Evolutionary conservation across 2,888 invertebrate species (phyloP), one percentile per base, ranked within the genome.

Genomic region (Piscicola geometra): DNA sequence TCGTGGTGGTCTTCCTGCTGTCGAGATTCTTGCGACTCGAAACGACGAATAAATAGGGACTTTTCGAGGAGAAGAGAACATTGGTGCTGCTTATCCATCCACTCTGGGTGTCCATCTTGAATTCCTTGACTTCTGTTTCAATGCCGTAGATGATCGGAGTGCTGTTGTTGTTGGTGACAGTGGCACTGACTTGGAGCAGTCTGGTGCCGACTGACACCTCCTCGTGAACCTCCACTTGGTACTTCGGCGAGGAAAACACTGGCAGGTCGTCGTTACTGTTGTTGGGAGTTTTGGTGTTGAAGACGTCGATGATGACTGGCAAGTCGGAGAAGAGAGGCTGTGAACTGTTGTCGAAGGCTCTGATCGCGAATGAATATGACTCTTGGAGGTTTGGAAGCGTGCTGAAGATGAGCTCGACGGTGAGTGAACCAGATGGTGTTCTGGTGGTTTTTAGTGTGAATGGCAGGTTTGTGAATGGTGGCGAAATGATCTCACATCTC

Each of bases 401-500:
- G 41, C 9, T 9, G 5, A 56, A 56, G 5, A 56, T 25, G 3
- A 56, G n/a, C 60, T 56, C 60, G 5, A 56, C n/a, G 25, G 60
- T 56, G 60, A 72, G 60, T 41, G 12, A 9, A 1, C 12, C 15
- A 35, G 25, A 12, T 1, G 33, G 50, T n/a, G 25, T 41, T 47
- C 25, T 60, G 25, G 21, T 33, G 15, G 50, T 25, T 33, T 41
- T 52, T 0, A 56, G 32, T 0, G 33, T 28, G 30, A 50, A 33
- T n/a, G 30, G 35, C 52, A 56, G 12, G 32, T n/a, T 25, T 0
- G 12, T 0, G 32, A 0, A 5, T 18, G 71, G 41, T 60, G 70
- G 28, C 2, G 32, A 28, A 32, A 71, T 36, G 30, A 76, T 76
- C 25, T 64, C 66, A 66, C 66, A 66, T 1, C 66, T 33, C 18